Conservation (phyloP, 2,113 vertebrate genomes). For the Microtus richardsoni region DNA sequence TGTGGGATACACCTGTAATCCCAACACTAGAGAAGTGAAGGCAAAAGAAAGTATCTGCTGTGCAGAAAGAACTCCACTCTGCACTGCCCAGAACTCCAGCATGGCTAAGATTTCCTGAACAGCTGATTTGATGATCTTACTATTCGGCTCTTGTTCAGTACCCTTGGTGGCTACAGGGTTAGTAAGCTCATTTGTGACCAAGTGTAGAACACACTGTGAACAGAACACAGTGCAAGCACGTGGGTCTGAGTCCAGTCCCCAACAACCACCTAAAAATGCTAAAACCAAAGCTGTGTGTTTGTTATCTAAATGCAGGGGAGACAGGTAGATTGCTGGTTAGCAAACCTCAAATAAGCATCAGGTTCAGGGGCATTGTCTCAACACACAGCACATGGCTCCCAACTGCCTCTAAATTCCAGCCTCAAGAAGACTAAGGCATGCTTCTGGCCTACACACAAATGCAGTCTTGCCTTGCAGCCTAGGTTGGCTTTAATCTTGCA, state of each 20-base stretch:
- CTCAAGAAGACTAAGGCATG: not conserved
- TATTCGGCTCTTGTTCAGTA: not conserved
- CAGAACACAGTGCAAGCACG: not conserved
- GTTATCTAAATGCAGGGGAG: not conserved
- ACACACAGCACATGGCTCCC: not conserved
- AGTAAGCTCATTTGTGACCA: not conserved
- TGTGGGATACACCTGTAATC: not conserved
- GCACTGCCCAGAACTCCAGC: not conserved
- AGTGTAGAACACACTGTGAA: not conserved
- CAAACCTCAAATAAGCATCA: not conserved
- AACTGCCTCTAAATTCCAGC: not conserved
- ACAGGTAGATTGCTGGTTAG: not conserved
- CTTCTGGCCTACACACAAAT: not conserved
- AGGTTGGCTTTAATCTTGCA: not conserved
- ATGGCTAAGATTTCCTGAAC: not conserved
- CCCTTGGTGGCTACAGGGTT: not conserved
- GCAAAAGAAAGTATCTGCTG: not conserved
- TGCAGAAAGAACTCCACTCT: not conserved
- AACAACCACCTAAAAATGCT: not conserved
- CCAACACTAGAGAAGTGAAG: not conserved
- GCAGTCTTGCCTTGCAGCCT: not conserved
- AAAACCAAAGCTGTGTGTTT: not conserved
- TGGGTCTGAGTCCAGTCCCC: not conserved
- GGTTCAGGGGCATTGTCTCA: not conserved
- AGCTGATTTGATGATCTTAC: not conserved